Evolutionary conservation across 1,140 invertebrate species (phyloP), one percentile per base, ranked within the genome.

Genomic region (Cheumatopsyche charites): DNA sequence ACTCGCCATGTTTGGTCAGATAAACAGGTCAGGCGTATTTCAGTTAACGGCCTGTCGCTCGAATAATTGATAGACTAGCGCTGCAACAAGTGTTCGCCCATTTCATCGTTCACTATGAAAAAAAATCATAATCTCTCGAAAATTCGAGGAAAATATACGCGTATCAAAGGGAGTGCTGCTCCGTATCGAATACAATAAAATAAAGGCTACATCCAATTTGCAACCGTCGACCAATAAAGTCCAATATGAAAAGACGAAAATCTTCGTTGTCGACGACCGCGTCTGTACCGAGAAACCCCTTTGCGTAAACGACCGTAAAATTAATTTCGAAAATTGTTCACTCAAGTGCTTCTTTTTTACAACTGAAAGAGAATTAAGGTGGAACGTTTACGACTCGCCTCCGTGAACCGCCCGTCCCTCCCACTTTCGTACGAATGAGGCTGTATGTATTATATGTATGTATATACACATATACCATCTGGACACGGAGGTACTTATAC

Each of bases 261-360:
- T 72, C 36, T 70, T 62, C 52, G 19, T 29, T 36, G 42, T 17
- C 52, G 42, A 42, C 65, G 21, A 42, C 63, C 15, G 43, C 55
- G 55, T 58, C 21, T 52, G 15, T 17, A 13, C 29, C 11, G 23
- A 55, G 49, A 45, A 36, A 72, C 45, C 55, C 71, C 66, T 72
- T 72, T 73, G 58, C 23, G 58, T 62, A 69, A 73, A 75, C 63
- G 71, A 75, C 62, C 74, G 74, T 75, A 67, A 75, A 75, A 75
- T 75, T 75, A 75, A 73, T 73, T 75, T 75, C 65, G 58, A 58
- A 70, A 75, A 70, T 69, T 73, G 63, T 70, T 71, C 67, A 52
- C 74, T 72, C 71, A 67, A 73, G 62, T 73, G 71, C 62, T 71
- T 52, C 55, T 70, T 72, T 71, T 75, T 75, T 75, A 67, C 67